Percentiles rank a stretch among this genome's conserved stretches.
Conservation (phyloP, 2,888 invertebrate species). For the Automeris io region DNA sequence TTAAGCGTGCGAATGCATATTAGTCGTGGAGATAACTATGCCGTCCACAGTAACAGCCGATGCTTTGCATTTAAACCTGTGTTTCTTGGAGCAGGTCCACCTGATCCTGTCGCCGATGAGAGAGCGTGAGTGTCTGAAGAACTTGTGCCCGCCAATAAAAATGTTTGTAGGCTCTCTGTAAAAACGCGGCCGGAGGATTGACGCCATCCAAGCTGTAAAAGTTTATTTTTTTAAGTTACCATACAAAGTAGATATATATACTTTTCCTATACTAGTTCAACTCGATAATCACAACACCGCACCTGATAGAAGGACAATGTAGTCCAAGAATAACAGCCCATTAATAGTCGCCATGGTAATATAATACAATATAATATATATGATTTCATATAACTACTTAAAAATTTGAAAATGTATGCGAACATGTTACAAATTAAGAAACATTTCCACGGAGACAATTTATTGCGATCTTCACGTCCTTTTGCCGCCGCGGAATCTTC, state of each 20-base stretch:
- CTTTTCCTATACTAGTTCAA: too few species aligned
- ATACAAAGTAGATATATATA: background rate
- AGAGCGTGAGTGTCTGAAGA: conserved; percentile 60
- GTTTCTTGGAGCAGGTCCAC: conserved; percentile 66
- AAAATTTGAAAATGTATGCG: too few species aligned
- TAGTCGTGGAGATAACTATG: conserved; percentile 50
- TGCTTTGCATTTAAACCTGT: conserved; percentile 60
- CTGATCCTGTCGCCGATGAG: conserved; percentile 57
- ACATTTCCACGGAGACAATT: too few species aligned
- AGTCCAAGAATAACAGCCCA: too few species aligned
- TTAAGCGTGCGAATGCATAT: conserved; percentile 43
- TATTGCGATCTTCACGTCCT: too few species aligned
- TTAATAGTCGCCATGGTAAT: too few species aligned
- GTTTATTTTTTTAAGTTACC: background rate
- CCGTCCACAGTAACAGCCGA: conserved; percentile 61
- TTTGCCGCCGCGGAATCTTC: too few species aligned
- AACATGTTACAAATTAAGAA: too few species aligned
- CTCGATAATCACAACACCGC: too few species aligned
- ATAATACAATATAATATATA: too few species aligned
- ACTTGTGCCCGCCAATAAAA: conserved; percentile 57
- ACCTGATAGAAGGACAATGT: too few species aligned
- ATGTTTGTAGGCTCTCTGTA: conserved; percentile 51
- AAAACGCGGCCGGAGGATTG: conserved; percentile 46
- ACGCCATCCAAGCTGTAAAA: conserved; percentile 45
- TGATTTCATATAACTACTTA: too few species aligned